Conservation (phyloP, 2,888 invertebrate genomes). For the Elysia crispata region DNA sequence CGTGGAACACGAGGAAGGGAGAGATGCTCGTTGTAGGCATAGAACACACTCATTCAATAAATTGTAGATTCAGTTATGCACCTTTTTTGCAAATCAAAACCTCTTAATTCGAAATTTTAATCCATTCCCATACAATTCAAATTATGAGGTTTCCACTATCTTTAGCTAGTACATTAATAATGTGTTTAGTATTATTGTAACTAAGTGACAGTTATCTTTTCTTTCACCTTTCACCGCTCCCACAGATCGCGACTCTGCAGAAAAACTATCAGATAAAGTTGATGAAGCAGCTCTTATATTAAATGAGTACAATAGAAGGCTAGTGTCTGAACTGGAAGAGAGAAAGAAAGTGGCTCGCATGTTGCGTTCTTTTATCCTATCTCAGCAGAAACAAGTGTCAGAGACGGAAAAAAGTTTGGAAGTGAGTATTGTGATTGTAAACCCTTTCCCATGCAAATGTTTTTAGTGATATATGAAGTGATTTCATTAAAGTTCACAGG, state of each 20-base stretch:
- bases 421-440: constrained; percentile 79
- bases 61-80: too few species aligned
- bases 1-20: too few species aligned
- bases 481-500: too few species aligned
- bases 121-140: too few species aligned
- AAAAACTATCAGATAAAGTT: constrained; percentile 88
- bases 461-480: background rate
- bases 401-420: constrained; percentile 92
- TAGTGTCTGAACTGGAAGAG: constrained; percentile 92
- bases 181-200: constrained; percentile 6
- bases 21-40: too few species aligned
- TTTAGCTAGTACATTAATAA: background rate
- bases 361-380: constrained; percentile 89
- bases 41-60: too few species aligned
- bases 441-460: background rate
- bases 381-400: constrained; percentile 89
- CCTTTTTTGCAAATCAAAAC: too few species aligned
- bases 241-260: constrained; percentile 75
- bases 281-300: constrained; percentile 91
- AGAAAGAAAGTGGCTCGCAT: constrained; percentile 90
- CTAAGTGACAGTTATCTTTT: background rate
- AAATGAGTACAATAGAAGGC: constrained; percentile 91
- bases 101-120: too few species aligned
- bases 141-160: too few species aligned
- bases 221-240: background rate